Evolutionary conservation across 2,888 invertebrate species (phyloP), one percentile per base, ranked within the genome.

Genomic region (Spialia ferax): DNA sequence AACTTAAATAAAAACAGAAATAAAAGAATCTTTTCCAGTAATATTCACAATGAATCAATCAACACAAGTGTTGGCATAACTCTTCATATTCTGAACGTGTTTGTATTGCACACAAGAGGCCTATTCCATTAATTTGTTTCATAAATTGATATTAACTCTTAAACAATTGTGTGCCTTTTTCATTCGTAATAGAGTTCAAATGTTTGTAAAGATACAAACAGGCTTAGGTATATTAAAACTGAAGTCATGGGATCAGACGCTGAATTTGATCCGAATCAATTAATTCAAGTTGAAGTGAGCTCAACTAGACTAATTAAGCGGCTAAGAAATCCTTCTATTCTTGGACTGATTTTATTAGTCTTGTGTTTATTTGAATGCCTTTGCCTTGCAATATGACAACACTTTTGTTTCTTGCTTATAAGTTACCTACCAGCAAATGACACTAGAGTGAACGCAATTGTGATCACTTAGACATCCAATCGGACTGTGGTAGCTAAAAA

Each of bases 101-200:
- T 66, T 66, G 66, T 20, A 66, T 60, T 66, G 66, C 60, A 54
- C 54, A 66, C 66, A 54, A 66, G 66, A 66, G 66, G 60, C 59
- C 65, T 59, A 66, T 66, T 60, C 54, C 29, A 54, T 52, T 54
- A 54, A 66, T 63, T 63, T 66, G 60, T 54, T 59, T 60, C 60
- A 66, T 42, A 60, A 65, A 66, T 66, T 59, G 20, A 65, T 65
- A 59, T n/a, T 5, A 42, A 10, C 13, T 38, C 23, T 13, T 38
- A 54, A 10, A 18, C 59, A 13, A 60, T 54, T 42, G 42, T 66
- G 6, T 20, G n/a, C 20, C 54, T 54, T 50, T 52, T 18, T 10
- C 15, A 10, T 35, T 13, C 15, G 35, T 11, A 26, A 50, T 59
- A 65, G 18, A 50, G 57, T 59, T 18, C 26, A 65, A 50, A 57